Conservation (phyloP, 2,797 vertebrate species). For the Anableps anableps region DNA sequence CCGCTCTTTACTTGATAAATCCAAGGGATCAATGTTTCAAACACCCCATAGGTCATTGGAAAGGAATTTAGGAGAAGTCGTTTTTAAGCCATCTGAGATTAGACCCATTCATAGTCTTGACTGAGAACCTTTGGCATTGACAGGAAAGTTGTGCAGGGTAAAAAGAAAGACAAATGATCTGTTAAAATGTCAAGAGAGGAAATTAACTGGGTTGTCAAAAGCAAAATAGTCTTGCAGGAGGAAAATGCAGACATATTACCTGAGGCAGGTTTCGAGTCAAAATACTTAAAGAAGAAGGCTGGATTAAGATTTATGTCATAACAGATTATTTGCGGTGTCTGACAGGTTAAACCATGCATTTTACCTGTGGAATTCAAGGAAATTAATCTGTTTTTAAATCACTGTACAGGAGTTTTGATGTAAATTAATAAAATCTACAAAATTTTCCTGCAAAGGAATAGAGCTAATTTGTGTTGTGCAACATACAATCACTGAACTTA, state of each 20-base stretch:
- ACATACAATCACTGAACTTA: constrained; percentile 13
- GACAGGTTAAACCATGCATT: constrained; percentile 44
- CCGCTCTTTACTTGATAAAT: constrained; percentile 38
- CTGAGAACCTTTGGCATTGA: constrained; percentile 35
- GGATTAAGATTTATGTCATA: constrained; percentile 69
- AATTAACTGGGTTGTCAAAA: constrained; percentile 49
- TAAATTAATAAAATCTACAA: constrained; percentile 12
- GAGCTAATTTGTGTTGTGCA: background rate
- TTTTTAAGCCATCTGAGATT: constrained; percentile 37
- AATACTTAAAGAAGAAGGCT: constrained; percentile 52
- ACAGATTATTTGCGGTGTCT: constrained; percentile 34
- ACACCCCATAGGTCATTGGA: constrained; percentile 47
- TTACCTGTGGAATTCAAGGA: constrained; percentile 31
- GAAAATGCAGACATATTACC: constrained; percentile 51
- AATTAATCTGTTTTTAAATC: constrained; percentile 3
- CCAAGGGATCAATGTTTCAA: constrained; percentile 42
- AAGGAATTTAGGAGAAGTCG: constrained; percentile 49
- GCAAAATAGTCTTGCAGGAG: constrained; percentile 28
- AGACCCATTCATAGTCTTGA: constrained; percentile 37
- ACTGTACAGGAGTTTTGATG: constrained; percentile 15
- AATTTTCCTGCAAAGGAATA: background rate
- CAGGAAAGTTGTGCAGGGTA: constrained; percentile 15
- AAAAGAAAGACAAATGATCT: constrained; percentile 58
- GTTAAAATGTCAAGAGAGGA: constrained; percentile 43
- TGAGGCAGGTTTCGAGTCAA: constrained; percentile 48